These are phyloP conservation scores for Caenorhabditis virilis DNA, from an alignment of 2,888 invertebrate genomes.

Conservation along the genomic window DNA sequence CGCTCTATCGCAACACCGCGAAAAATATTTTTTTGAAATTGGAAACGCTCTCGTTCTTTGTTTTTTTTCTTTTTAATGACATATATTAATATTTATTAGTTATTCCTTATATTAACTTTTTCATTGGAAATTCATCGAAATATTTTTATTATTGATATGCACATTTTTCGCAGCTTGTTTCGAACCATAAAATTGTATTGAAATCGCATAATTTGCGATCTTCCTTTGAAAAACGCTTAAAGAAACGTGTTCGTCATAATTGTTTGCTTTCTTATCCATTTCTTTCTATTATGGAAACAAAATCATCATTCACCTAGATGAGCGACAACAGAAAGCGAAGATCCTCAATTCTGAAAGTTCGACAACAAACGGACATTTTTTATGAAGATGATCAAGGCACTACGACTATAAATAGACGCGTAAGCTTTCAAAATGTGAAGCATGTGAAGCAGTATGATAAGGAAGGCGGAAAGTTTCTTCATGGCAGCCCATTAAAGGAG, in stretches of 20 bases:
- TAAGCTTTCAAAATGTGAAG: conserved; percentile 32
- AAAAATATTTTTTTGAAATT: not conserved
- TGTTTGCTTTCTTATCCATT: not conserved
- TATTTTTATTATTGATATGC: no score
- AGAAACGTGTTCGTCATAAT: no score
- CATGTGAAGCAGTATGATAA: conserved; percentile 31
- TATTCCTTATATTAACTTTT: no score
- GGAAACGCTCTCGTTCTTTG: not conserved
- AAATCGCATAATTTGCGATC: no score
- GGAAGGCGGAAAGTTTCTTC: conserved; percentile 16
- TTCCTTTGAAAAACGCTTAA: no score
- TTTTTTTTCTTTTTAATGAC: not conserved
- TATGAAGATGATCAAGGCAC: conserved; percentile 7
- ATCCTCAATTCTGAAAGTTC: conserved; percentile 22
- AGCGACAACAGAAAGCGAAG: conserved; percentile 1
- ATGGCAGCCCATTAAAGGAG: conserved; percentile 21
- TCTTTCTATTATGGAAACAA: not conserved
- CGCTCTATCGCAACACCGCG: not conserved
- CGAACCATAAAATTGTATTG: no score
- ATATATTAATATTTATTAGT: no score
- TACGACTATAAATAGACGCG: conserved; percentile 10
- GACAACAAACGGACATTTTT: conserved; percentile 6
- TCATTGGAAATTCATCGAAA: no score
- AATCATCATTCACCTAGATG: not conserved
- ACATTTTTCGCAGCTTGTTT: no score